Conservation (phyloP, 1,140 invertebrate species). For the Lamellibrachia luymesi region DNA sequence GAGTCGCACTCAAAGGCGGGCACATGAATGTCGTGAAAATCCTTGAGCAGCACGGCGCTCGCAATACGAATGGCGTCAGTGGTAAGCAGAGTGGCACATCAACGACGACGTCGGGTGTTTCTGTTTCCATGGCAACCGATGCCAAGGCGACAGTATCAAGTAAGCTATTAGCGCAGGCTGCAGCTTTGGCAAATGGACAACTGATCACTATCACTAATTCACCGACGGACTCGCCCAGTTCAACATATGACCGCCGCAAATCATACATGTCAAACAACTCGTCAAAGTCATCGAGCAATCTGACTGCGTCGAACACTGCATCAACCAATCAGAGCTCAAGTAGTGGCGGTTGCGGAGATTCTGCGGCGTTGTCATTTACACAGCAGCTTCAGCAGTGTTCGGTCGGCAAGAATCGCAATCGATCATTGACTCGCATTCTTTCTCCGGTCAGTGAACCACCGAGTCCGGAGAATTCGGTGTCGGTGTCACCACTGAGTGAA, state of each 20-base stretch:
- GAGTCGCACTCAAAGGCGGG: constrained; percentile 75
- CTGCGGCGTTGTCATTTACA: constrained; percentile 65
- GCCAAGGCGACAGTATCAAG: constrained; percentile 6
- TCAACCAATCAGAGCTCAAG: constrained; percentile 61
- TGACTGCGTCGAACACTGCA: constrained; percentile 66
- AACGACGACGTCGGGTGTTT: constrained; percentile 35
- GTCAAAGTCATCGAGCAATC: constrained; percentile 72
- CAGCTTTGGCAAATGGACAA: constrained; percentile 35
- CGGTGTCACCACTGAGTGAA: constrained; percentile 76
- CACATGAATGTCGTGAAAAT: constrained; percentile 68
- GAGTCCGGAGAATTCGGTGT: constrained; percentile 74
- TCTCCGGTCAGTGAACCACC: constrained; percentile 74
- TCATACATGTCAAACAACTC: constrained; percentile 72
- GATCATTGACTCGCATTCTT: constrained; percentile 59
- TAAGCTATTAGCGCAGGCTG: constrained; percentile 22
- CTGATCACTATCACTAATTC: constrained; percentile 38
- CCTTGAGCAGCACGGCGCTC: constrained; percentile 50
- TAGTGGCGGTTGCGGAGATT: constrained; percentile 37
- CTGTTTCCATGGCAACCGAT: constrained; percentile 40
- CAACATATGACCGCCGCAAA: constrained; percentile 66
- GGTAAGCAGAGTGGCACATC: constrained; percentile 26
- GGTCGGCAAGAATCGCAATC: constrained; percentile 49
- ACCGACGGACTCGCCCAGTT: constrained; percentile 65
- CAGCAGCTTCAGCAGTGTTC: constrained; percentile 71
- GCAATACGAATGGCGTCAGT: constrained; percentile 8